Base-by-base conservation (phyloP, 2,113 vertebrate genomes). In the Grammomys dolichurus region DNA sequence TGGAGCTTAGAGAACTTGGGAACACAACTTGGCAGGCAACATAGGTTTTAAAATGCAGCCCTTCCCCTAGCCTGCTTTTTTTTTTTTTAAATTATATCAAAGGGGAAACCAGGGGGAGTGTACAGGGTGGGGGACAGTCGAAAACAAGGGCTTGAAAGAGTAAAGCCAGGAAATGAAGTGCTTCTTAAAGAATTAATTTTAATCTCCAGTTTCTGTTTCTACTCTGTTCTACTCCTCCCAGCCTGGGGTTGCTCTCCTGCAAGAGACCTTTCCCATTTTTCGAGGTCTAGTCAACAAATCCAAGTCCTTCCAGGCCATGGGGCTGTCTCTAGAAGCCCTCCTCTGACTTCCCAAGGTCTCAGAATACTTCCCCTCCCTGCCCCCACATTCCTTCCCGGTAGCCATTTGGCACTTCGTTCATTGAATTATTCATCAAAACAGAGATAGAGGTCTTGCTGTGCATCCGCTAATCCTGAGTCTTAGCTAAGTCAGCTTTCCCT, bases 1-100 rank as follows among this genome's bases (percentile, higher is more conserved):
- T 94, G 97, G 98, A 98, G 98, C 97, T 98, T 91, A 96, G 98
- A 98, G 98, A 98, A 98, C 96, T 85, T 96, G 97, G 98, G 98
- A 98, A 96, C 96, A 97, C 78, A 98, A 94, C 80, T 97, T 98
- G 98, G 96, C 96, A 98, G 98, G 92, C 2, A 13, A 95, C 65
- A 76, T 94, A 56, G 19, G 70, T 90, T 96, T 87, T 96, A 98
- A 98, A 96, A 96, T 95, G 67, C 84, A 90, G 3, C 84, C 56
- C 85, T 95, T 89, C 97, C 76, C 88, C 36, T 69, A 94, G 91
- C 89, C 93, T 96, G 78, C 24, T 73, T 81, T 0, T 7, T 63
- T 63, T 63, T 60, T 60, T 63, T 24, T 58, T 58, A 2, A 92
- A 78, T 3, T 31, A 77, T 84, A 97, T 94, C 93, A 92, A 91